Evolutionary conservation across 23 tunicate species (phyloP).

Genomic region (Phallusia fumigata): DNA sequence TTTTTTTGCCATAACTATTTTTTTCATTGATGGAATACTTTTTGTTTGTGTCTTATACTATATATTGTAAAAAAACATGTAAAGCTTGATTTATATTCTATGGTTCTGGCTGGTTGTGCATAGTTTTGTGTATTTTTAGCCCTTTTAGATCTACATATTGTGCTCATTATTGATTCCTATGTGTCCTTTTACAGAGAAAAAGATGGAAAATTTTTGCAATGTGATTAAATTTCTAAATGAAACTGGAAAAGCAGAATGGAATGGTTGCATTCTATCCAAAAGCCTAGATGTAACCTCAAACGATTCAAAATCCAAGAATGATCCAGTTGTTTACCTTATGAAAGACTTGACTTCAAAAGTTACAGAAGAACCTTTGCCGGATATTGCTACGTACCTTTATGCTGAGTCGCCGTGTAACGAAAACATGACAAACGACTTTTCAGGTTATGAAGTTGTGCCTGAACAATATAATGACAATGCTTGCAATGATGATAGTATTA

Average conservation of each 20-base stretch:
- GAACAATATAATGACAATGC: not conserved
- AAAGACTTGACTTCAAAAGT: not conserved
- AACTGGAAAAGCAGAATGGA: not conserved
- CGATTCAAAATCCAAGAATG: not conserved
- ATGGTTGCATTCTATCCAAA: not conserved
- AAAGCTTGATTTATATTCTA: not conserved
- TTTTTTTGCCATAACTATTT: too few relatives aligned
- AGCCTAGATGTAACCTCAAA: not conserved
- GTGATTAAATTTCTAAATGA: not conserved
- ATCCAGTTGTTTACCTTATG: not conserved
- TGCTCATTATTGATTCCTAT: too few relatives aligned
- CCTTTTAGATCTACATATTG: too few relatives aligned
- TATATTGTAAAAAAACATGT: not conserved
- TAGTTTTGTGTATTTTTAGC: too few relatives aligned
- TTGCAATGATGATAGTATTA: not conserved
- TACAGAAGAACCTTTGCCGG: not conserved
- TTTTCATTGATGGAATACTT: too few relatives aligned
- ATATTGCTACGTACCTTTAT: not conserved
- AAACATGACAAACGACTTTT: not conserved
- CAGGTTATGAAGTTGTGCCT: not conserved
- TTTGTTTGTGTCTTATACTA: too few relatives aligned
- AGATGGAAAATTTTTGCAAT: not conserved
- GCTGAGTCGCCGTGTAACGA: not conserved
- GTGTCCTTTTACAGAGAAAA: not conserved
- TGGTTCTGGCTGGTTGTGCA: not conserved